Evolutionary conservation across 1,140 invertebrate genomes (phyloP).

Genomic region (Psix sp.): DNA sequence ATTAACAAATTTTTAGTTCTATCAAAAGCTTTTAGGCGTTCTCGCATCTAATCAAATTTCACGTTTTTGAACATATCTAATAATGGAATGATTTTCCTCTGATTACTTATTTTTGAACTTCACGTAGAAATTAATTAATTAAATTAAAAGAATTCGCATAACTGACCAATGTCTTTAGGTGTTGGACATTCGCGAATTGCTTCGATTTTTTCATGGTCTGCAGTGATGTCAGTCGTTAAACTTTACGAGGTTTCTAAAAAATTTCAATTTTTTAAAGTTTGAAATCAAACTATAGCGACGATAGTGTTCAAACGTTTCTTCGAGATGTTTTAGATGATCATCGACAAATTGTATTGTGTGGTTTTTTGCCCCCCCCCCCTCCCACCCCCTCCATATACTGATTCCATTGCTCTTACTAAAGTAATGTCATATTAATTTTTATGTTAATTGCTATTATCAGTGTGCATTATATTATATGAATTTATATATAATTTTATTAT

Average conservation of each 20-base stretch:
- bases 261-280: constrained; percentile 13
- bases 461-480: too few relatives aligned
- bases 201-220: constrained; percentile 14
- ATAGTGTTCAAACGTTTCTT: not conserved
- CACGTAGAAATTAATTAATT: constrained; percentile 16
- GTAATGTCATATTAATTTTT: constrained; percentile 13
- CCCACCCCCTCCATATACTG: too few relatives aligned
- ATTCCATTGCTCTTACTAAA: constrained; percentile 6
- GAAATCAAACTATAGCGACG: not conserved
- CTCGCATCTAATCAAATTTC: constrained; percentile 4
- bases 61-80: constrained; percentile 3
- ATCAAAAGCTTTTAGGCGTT: constrained; percentile 8
- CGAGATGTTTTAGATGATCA: constrained; percentile 7
- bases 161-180: not conserved
- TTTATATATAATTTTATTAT: too few relatives aligned
- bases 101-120: constrained; percentile 11
- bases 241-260: constrained; percentile 13
- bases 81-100: not conserved
- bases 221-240: constrained; percentile 12
- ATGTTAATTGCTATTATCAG: too few relatives aligned
- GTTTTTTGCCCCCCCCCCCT: not conserved
- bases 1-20: constrained; percentile 9
- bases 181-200: constrained; percentile 11
- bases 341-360: constrained; percentile 7
- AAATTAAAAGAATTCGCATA: constrained; percentile 8